A percentile compares a stretch with the other conserved stretches of the same genome.
phyloP scores from a whole-genome alignment of 2,888 invertebrate genomes.

The Rhagium mordax region DNA sequence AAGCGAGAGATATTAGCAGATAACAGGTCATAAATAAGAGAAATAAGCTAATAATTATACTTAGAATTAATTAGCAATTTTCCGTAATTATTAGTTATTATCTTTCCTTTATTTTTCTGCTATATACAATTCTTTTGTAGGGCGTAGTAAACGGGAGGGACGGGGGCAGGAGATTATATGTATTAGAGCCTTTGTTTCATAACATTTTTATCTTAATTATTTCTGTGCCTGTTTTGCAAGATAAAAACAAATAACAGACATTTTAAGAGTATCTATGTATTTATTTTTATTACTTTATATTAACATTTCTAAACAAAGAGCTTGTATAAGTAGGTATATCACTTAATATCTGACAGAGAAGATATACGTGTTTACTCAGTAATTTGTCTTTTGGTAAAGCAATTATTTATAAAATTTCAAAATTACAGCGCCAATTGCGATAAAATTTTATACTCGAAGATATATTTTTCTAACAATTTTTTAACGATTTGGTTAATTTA shows the following conservation, averaged over 20 bases:
- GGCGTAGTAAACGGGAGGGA: background rate
- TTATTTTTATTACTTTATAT: background rate
- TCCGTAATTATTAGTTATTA: slow-evolving; percentile 46
- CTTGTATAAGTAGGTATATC: no score
- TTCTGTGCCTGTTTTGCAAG: background rate
- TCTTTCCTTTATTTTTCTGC: slow-evolving; percentile 26
- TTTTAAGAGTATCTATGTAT: background rate
- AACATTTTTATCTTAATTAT: background rate
- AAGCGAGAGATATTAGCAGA: slow-evolving; percentile 32
- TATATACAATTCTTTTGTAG: background rate
- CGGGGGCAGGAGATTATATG: no score
- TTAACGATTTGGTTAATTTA: no score
- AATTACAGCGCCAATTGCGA: no score
- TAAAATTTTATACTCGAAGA: no score
- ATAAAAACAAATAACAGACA: background rate
- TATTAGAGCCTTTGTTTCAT: background rate
- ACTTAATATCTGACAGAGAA: background rate
- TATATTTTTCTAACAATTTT: no score
- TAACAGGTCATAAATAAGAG: slow-evolving; percentile 40
- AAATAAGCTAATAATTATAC: slow-evolving; percentile 40
- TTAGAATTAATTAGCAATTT: slow-evolving; percentile 41
- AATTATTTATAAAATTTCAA: no score
- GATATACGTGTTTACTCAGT: background rate
- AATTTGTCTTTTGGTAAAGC: background rate
- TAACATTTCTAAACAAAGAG: background rate